Percentiles rank a stretch among this genome's conserved stretches.
phyloP scores from a whole-genome alignment of 1,140 invertebrate genomes.

The Cherax destructor region DNA sequence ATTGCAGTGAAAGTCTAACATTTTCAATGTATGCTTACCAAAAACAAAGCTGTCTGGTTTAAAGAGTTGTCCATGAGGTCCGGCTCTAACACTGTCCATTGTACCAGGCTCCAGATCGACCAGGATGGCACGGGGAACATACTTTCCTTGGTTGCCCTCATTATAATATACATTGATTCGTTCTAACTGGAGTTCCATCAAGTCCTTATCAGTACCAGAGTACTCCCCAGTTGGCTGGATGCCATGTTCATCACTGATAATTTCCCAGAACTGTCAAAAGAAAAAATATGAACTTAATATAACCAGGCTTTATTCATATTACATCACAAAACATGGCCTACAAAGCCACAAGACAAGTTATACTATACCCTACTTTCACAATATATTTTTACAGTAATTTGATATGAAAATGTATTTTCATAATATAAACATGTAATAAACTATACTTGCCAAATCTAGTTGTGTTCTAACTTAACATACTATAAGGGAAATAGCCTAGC shows the following conservation, averaged over 20 bases:
- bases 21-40: conserved; percentile 11
- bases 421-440: no score
- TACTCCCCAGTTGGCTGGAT: conserved; percentile 64
- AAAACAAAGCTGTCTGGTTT: conserved; percentile 65
- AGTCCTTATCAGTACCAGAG: conserved; percentile 59
- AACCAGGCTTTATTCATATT: no score
- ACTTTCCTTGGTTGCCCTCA: conserved; percentile 64
- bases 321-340: no score
- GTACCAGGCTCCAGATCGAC: conserved; percentile 61
- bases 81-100: conserved; percentile 61
- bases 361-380: no score
- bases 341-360: no score
- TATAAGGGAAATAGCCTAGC: no score
- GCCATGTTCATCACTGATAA: conserved; percentile 66
- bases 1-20: background rate
- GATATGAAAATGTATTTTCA: no score
- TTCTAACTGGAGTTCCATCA: conserved; percentile 66
- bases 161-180: conserved; percentile 62
- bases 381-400: no score
- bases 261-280: conserved; percentile 59
- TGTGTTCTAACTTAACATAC: no score
- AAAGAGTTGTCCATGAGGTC: conserved; percentile 61
- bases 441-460: no score
- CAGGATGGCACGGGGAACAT: conserved; percentile 58
- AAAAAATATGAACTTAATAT: background rate